Percentiles rank a stretch among this genome's conserved stretches.
phyloP scores from a whole-genome alignment of 2,113 vertebrate species.

The Irena cyanogastra region DNA sequence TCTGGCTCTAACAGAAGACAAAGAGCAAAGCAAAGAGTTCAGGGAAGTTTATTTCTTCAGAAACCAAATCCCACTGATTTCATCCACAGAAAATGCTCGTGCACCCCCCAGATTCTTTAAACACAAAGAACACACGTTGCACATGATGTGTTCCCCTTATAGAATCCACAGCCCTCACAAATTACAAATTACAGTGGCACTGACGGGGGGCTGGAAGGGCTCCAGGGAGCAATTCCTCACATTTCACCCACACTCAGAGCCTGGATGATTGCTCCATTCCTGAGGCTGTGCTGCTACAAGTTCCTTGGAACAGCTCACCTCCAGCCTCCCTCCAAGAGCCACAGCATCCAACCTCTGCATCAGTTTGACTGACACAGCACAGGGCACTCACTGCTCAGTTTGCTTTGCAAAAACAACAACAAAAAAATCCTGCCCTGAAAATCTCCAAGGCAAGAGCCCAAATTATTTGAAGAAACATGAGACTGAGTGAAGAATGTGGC shows the following conservation, averaged over 20 bases:
- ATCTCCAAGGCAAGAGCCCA: not conserved
- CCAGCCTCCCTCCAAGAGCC: not conserved
- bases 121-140: not conserved
- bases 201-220: not conserved
- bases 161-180: not conserved
- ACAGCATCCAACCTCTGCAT: not conserved
- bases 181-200: slow-evolving; percentile 30
- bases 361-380: not conserved
- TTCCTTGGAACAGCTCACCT: slow-evolving; percentile 37
- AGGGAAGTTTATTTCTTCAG: not conserved
- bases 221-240: slow-evolving; percentile 54
- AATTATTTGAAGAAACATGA: slow-evolving; percentile 13
- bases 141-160: slow-evolving; percentile 1
- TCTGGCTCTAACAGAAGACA: not conserved
- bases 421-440: not conserved
- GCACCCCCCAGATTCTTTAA: not conserved
- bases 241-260: slow-evolving; percentile 53
- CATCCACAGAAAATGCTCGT: slow-evolving; percentile 2
- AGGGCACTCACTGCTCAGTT: not conserved
- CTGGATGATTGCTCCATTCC: slow-evolving; percentile 22
- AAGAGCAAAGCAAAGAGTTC: not conserved
- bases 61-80: slow-evolving; percentile 37
- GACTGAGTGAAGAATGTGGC: not conserved
- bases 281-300: slow-evolving; percentile 22
- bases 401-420: slow-evolving; percentile 30